phyloP scores from a whole-genome alignment of 1,140 invertebrate genomes.

The Portunus trituberculatus region DNA sequence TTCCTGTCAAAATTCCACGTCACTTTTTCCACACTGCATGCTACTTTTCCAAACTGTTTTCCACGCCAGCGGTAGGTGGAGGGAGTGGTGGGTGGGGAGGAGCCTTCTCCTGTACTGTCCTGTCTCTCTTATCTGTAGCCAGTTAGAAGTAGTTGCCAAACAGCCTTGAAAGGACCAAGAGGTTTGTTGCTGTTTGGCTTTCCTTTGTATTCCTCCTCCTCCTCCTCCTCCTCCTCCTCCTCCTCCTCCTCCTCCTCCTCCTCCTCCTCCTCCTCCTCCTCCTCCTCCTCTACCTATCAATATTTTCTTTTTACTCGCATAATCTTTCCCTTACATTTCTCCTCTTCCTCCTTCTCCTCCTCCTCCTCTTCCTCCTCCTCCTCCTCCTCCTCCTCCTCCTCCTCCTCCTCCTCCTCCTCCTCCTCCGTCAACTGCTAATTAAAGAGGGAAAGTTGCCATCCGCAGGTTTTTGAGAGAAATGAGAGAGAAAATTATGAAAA shows the following conservation, averaged over 20 bases:
- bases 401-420: too few relatives aligned
- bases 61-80: too few relatives aligned
- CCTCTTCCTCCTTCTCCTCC: background rate
- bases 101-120: too few relatives aligned
- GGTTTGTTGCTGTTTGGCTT: too few relatives aligned
- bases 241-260: background rate
- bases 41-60: too few relatives aligned
- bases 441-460: slow-evolving; percentile 62
- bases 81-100: too few relatives aligned
- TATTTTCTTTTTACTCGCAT: background rate
- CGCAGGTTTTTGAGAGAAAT: slow-evolving; percentile 56
- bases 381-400: slow-evolving; percentile 27
- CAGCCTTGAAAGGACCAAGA: too few relatives aligned
- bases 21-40: too few relatives aligned
- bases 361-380: slow-evolving; percentile 27
- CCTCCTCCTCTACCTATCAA: background rate
- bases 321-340: background rate
- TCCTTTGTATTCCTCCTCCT: background rate
- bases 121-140: too few relatives aligned
- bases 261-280: background rate
- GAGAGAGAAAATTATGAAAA: slow-evolving; percentile 50
- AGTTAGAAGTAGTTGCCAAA: too few relatives aligned
- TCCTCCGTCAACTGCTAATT: slow-evolving; percentile 64
- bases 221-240: background rate
- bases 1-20: too few relatives aligned